These are phyloP conservation scores for Meloidogyne chitwoodi DNA, from an alignment of 1,140 invertebrate genomes.

Conservation along the genomic window DNA sequence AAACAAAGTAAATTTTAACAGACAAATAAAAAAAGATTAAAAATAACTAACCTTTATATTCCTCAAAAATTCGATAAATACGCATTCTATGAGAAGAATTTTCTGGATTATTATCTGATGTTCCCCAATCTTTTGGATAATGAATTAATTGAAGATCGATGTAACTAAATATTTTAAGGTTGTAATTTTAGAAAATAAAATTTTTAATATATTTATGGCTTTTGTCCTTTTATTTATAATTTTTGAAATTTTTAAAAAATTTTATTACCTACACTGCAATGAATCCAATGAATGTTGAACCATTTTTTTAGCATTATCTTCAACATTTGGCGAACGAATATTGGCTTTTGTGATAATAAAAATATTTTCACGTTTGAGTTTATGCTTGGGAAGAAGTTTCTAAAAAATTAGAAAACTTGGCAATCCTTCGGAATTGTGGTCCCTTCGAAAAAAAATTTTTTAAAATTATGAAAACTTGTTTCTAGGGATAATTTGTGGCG, in stretches of 20 bases:
- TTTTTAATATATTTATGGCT: no score
- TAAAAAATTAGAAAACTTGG: constrained; percentile 25
- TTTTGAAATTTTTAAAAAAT: background rate
- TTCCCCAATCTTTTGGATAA: constrained; percentile 40
- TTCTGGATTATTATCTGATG: constrained; percentile 22
- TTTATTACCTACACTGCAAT: constrained; percentile 18
- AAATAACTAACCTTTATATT: constrained; percentile 26
- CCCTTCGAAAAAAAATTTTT: no score
- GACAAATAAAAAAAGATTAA: constrained; percentile 12
- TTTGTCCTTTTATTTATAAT: no score
- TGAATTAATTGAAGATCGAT: constrained; percentile 41
- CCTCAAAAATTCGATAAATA: constrained; percentile 28
- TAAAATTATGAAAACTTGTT: no score
- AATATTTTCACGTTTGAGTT: constrained; percentile 41
- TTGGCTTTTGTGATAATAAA: constrained; percentile 46
- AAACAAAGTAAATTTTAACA: no score
- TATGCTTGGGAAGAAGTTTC: constrained; percentile 41
- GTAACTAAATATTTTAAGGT: constrained; percentile 29
- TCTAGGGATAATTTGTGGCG: no score
- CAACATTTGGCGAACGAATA: constrained; percentile 28
- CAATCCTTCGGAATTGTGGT: no score
- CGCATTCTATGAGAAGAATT: constrained; percentile 29
- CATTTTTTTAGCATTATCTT: constrained; percentile 21
- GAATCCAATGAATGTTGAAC: constrained; percentile 17
- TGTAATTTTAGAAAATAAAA: no score